A percentile compares a stretch with the other conserved stretches of the same genome.
phyloP scores from a whole-genome alignment of 2,888 invertebrate species.

The Blastobasis lacticolella region DNA sequence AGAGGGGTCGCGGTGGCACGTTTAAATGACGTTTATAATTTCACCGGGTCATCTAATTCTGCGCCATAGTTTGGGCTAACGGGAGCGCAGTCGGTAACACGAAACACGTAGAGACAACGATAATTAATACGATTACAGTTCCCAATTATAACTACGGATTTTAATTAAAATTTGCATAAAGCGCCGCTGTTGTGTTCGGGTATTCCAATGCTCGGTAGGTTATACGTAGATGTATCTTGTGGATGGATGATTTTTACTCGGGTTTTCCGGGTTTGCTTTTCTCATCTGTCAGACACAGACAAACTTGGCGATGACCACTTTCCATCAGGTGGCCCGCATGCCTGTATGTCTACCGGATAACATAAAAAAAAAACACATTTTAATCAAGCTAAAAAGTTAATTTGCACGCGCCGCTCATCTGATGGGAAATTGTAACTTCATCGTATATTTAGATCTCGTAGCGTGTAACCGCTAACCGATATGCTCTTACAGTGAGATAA shows the following conservation, averaged over 20 bases:
- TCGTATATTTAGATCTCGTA: not conserved
- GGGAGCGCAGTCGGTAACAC: too few species aligned
- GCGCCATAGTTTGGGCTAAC: conserved; percentile 11
- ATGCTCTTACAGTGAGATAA: too few species aligned
- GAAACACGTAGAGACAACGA: not conserved
- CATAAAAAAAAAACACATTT: too few species aligned
- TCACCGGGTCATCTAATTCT: conserved; percentile 5
- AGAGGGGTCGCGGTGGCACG: not conserved
- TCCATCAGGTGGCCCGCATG: too few species aligned
- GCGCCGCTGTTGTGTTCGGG: not conserved
- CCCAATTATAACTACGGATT: not conserved
- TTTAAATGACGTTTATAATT: conserved; percentile 16
- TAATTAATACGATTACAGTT: not conserved
- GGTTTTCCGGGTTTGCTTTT: conserved; percentile 5
- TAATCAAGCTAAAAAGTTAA: not conserved
- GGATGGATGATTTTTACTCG: conserved; percentile 4
- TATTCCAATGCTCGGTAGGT: conserved; percentile 1
- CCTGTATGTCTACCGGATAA: too few species aligned
- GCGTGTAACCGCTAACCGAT: not conserved
- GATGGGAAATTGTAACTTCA: not conserved
- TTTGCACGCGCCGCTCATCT: not conserved
- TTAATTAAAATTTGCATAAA: not conserved
- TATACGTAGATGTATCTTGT: conserved; percentile 6
- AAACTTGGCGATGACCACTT: too few species aligned
- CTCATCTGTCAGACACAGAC: conserved; percentile 1